Conservation (phyloP, 2,797 vertebrate species). For the Okamejei kenojei region DNA sequence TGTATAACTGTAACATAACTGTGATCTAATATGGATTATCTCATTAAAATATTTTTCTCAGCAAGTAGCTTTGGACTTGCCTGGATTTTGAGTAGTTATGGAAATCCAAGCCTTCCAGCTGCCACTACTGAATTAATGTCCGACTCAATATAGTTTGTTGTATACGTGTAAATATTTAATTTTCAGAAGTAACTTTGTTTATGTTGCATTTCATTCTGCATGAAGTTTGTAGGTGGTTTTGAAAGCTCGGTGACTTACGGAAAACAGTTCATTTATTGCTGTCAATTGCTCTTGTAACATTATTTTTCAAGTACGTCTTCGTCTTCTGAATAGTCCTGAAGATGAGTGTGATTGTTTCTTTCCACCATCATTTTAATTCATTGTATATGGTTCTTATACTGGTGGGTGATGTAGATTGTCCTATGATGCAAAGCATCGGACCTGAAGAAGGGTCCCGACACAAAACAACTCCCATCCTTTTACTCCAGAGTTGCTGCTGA, state of each 20-base stretch:
- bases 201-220: not conserved
- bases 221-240: not conserved
- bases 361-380: not conserved
- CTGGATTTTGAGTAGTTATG: not conserved
- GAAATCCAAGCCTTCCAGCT: not conserved
- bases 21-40: not conserved
- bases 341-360: not conserved
- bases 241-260: not conserved
- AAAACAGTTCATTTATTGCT: too few relatives aligned
- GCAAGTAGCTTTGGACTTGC: not conserved
- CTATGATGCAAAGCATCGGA: not conserved
- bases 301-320: not conserved
- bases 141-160: not conserved
- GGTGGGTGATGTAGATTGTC: not conserved
- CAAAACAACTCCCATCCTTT: too few relatives aligned
- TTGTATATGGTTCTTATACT: not conserved
- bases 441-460: too few relatives aligned
- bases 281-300: not conserved
- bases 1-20: too few relatives aligned
- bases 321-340: not conserved
- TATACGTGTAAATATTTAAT: not conserved
- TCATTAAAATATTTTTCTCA: not conserved
- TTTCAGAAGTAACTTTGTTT: not conserved
- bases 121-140: not conserved
- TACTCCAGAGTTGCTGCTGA: too few relatives aligned